These are phyloP conservation scores for Boleophthalmus pectinirostris DNA, from an alignment of 2,113 vertebrate genomes.

Conservation along the genomic window DNA sequence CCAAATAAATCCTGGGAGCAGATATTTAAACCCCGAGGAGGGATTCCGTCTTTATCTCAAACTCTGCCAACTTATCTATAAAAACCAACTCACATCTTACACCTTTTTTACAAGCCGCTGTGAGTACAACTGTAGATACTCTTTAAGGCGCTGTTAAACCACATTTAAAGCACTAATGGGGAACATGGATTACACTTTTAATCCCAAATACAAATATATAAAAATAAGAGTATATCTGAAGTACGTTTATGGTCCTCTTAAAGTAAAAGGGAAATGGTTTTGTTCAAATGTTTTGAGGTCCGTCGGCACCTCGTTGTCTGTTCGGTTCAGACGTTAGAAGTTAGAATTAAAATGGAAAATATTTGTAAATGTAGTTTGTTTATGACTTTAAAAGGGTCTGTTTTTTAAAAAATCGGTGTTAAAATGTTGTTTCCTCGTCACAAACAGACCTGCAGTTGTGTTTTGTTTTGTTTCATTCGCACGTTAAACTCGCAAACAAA, in stretches of 20 bases:
- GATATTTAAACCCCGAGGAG: neutral
- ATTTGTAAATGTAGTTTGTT: neutral
- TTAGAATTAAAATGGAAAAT: neutral
- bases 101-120: neutral
- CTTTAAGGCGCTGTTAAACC: neutral
- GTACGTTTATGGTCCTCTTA: neutral
- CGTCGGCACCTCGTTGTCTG: neutral
- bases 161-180: neutral
- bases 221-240: neutral
- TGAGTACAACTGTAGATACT: neutral
- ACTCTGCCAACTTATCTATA: slow-evolving; percentile 3
- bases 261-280: neutral
- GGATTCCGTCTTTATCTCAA: neutral
- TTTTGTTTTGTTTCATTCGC: too few species aligned
- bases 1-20: neutral
- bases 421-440: too few species aligned
- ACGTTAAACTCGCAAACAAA: too few species aligned
- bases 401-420: too few species aligned
- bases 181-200: neutral
- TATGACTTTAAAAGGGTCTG: too few species aligned
- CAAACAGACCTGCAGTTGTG: too few species aligned
- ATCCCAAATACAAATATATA: neutral
- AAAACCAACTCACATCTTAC: neutral
- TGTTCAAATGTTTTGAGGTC: neutral
- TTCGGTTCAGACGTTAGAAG: neutral